A percentile compares a stretch with the other conserved stretches of the same genome.
These are phyloP conservation scores for Ardeotis arabs DNA, from an alignment of 2,113 vertebrate genomes.

Conservation along the genomic window DNA sequence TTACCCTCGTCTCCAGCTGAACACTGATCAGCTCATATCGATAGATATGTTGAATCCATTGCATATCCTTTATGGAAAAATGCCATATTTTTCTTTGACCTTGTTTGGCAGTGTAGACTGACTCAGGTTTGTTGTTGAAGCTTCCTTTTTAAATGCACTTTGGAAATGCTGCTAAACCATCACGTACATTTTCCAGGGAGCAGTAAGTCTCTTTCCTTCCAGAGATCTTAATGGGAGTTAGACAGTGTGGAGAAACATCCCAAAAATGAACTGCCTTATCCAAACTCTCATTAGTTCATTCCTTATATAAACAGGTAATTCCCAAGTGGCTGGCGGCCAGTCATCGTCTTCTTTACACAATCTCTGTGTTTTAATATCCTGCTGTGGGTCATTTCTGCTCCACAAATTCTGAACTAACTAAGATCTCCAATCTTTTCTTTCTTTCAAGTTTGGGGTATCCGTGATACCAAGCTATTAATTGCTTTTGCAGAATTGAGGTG, in stretches of 20 bases:
- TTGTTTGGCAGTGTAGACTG: neutral
- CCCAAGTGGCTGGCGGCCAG: neutral
- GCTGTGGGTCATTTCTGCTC: neutral
- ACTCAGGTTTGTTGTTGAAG: neutral
- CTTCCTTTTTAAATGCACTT: neutral
- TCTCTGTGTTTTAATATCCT: neutral
- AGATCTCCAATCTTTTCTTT: neutral
- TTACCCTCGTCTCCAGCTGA: neutral
- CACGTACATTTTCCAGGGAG: fast-evolving
- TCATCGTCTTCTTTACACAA: neutral
- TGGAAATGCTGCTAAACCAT: neutral
- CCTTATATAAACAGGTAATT: neutral
- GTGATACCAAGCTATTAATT: neutral
- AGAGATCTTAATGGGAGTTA: neutral
- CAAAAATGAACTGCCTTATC: neutral
- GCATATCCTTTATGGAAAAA: neutral
- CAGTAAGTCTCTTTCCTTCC: neutral
- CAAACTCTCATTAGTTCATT: neutral
- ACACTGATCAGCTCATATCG: fast-evolving
- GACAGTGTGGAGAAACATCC: neutral
- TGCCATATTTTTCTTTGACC: fast-evolving
- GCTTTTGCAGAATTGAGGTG: neutral
- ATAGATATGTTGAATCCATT: neutral
- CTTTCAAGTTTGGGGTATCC: neutral
- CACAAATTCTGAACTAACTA: neutral